These are phyloP conservation scores for Elysia crispata DNA, from an alignment of 2,888 invertebrate species.

Conservation along the genomic window DNA sequence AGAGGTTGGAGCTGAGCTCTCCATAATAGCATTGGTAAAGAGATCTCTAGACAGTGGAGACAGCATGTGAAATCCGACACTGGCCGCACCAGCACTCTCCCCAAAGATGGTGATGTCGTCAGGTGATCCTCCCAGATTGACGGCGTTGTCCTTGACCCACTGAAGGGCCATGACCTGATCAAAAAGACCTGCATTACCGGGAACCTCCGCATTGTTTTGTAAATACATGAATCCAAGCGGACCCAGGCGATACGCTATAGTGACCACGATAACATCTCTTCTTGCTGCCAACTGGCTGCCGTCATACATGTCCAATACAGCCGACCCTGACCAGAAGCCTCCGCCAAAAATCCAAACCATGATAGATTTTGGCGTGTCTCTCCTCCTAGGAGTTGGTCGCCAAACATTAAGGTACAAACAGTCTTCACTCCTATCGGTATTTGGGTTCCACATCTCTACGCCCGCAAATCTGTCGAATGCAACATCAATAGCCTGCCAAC, in stretches of 20 bases:
- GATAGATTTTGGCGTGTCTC: conserved; percentile 80
- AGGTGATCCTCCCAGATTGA: conserved; percentile 61
- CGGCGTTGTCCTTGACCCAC: conserved; percentile 94
- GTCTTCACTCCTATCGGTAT: conserved; percentile 95
- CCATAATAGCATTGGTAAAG: conserved; percentile 66
- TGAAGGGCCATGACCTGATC: conserved; percentile 90
- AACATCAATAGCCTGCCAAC: conserved; percentile 90
- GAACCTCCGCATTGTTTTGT: conserved; percentile 83
- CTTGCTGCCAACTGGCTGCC: conserved; percentile 87
- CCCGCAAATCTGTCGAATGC: conserved; percentile 93
- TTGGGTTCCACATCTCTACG: conserved; percentile 98
- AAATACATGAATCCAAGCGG: conserved; percentile 95
- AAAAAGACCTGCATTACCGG: conserved; percentile 94
- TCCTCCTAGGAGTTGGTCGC: conserved; percentile 72
- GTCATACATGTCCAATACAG: conserved; percentile 82
- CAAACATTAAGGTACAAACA: conserved; percentile 96
- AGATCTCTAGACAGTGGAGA: conserved; percentile 59
- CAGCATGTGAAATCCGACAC: conserved; percentile 62
- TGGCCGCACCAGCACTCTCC: conserved; percentile 67
- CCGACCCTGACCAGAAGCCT: conserved; percentile 94
- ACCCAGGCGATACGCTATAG: conserved; percentile 92
- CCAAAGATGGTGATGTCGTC: conserved; percentile 65
- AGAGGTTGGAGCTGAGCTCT: conserved; percentile 58
- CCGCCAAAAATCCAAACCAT: conserved; percentile 96
- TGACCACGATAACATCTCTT: conserved; percentile 89